Base-by-base conservation (phyloP, 2,888 invertebrate species). In the Liposcelis brunnea region DNA sequence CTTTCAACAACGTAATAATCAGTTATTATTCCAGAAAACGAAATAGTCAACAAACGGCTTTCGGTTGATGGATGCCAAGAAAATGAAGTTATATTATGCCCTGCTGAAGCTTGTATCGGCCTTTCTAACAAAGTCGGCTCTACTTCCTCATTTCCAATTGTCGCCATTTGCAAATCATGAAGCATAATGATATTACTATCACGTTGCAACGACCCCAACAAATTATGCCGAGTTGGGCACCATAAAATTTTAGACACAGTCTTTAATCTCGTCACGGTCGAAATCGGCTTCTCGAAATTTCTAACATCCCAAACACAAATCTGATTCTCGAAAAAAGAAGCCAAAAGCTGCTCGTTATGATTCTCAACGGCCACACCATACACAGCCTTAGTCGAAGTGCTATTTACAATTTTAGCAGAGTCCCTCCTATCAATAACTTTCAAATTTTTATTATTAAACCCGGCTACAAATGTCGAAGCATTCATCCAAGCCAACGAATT, bases 341-440 rank as follows among this genome's bases (percentile, higher is more conserved):
- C 89, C 14, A 93, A 60, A 61, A 86, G 79, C 62, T 78, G 74
- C 54, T 80, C 78, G 56, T 72, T 75, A 59, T 76, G 72, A 2
- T 84, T 80, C 61, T 90, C 85, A 1, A 86, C 75, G 48, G 77
- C 73, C 12, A 86, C 71, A 40, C 89, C 90, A 62, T 79, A 77
- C 32, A 91, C 87, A 49, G 84, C 80, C 61, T 90, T 86, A 0
- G 85, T 83, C 10, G 72, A 69, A 8, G 80, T 74, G 31, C 73
- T 68, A 55, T 70, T 74, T 26, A 74, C 74, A 21, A 76, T 72
- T 58, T 79, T 81, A 52, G 72, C 72, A 1, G 75, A 70, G 66
- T 89, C 89, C 72, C 93, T 70, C 3, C 91, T 71, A 64, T 94
- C 94, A 58, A 85, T 83, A 31, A 94, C 70, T 63, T 86, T 85